phyloP scores from a whole-genome alignment of 1,140 invertebrate species.

The Ditylenchus dipsaci region DNA sequence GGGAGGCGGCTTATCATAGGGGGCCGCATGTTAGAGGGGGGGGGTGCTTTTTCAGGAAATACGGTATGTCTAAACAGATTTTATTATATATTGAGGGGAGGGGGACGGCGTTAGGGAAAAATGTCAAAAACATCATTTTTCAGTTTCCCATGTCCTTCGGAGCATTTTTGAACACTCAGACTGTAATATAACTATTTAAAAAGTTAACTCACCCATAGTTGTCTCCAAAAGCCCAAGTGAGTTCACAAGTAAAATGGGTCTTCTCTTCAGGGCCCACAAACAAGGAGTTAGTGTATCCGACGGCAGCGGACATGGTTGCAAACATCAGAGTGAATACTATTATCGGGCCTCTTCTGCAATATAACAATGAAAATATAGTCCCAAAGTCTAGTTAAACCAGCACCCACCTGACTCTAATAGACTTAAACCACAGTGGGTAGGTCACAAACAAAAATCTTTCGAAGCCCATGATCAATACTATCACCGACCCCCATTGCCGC shows the following conservation, averaged over 20 bases:
- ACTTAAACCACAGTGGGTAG: conserved; percentile 34
- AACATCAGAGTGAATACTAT: conserved; percentile 30
- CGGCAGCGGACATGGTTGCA: conserved; percentile 22
- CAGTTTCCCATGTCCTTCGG: no score
- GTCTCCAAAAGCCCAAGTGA: conserved; percentile 37
- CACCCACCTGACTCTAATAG: conserved; percentile 32
- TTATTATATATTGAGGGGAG: no score
- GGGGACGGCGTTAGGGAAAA: no score
- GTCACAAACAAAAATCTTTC: conserved; percentile 32
- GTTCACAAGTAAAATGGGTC: conserved; percentile 33
- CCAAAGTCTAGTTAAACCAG: not conserved
- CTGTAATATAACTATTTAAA: no score
- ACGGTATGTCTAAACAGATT: no score
- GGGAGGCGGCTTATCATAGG: no score
- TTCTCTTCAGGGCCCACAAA: conserved; percentile 26
- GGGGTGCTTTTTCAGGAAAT: no score
- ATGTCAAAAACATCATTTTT: no score
- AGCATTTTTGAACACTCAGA: no score
- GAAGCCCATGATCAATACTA: conserved; percentile 32
- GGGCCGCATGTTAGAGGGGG: no score
- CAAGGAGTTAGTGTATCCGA: conserved; percentile 29
- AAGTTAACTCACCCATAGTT: conserved; percentile 30
- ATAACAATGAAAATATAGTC: no score
- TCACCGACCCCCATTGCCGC: conserved; percentile 29
- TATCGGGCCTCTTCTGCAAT: conserved; percentile 24